Conservation (phyloP, 64 coral and sea anemone species). For the Orbicella faveolata region DNA sequence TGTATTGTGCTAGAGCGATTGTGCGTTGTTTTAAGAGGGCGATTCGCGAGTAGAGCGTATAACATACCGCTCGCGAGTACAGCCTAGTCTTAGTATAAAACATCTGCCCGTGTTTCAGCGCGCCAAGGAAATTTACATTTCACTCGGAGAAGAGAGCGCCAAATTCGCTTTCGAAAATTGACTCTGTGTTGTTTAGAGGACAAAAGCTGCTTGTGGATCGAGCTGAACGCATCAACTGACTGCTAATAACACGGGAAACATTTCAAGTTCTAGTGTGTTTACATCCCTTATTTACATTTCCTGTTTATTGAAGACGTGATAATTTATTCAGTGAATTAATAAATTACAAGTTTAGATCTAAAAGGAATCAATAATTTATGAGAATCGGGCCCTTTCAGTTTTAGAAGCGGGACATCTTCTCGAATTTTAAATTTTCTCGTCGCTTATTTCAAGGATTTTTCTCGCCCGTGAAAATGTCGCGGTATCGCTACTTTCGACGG, state of each 20-base stretch:
- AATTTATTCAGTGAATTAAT: conserved; percentile 99
- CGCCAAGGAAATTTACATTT: conserved; percentile 35
- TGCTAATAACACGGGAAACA: conserved; percentile 29
- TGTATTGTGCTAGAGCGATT: neutral
- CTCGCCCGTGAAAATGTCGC: neutral
- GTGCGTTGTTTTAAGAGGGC: conserved; percentile 9
- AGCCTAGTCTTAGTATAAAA: conserved; percentile 17
- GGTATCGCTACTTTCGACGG: neutral
- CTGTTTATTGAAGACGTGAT: conserved; percentile 82
- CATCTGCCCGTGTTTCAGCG: conserved; percentile 25
- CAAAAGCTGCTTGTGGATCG: neutral
- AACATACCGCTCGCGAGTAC: neutral
- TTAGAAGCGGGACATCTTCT: conserved; percentile 65
- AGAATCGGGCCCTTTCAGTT: conserved; percentile 71
- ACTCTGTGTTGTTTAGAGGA: neutral
- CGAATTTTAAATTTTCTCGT: conserved; percentile 33
- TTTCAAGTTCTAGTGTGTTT: conserved; percentile 65
- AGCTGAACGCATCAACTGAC: neutral
- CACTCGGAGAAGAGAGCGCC: neutral
- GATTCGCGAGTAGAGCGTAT: conserved; percentile 8
- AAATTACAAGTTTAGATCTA: conserved; percentile 96
- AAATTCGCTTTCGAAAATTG: neutral
- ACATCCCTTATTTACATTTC: conserved; percentile 88
- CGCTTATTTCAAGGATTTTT: conserved; percentile 21
- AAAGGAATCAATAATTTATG: conserved; percentile 94